Percentiles rank a stretch among this genome's conserved stretches.
Evolutionary conservation across 2,797 vertebrate genomes (phyloP).

Genomic region (Oreonectes daqikongensis): DNA sequence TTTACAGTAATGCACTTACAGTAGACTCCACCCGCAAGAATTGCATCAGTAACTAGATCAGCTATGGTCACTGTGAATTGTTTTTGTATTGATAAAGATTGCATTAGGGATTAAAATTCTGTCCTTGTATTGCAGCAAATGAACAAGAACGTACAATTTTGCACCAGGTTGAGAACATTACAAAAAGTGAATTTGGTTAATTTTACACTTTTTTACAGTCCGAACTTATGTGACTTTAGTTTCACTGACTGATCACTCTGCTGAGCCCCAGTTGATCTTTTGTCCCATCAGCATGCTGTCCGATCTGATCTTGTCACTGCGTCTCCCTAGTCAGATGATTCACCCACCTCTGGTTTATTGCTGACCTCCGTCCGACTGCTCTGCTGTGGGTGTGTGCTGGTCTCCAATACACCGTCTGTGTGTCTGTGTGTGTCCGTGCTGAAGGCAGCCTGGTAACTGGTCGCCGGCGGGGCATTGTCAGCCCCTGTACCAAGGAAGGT

Average conservation of each 20-base stretch:
- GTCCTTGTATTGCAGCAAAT: too few species aligned
- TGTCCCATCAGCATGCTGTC: constrained; percentile 8
- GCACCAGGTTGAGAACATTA: too few species aligned
- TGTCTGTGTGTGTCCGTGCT: constrained; percentile 73
- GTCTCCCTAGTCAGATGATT: neutral
- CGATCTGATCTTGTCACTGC: neutral
- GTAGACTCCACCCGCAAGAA: neutral
- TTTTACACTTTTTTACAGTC: neutral
- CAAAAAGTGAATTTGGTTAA: too few species aligned
- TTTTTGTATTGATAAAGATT: neutral
- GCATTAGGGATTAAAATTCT: too few species aligned
- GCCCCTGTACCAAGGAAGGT: constrained; percentile 76
- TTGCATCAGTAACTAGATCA: neutral
- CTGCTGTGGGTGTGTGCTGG: constrained; percentile 57
- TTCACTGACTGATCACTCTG: neutral
- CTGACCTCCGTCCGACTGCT: constrained; percentile 69
- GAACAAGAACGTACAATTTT: too few species aligned
- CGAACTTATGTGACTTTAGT: neutral
- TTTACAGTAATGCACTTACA: neutral
- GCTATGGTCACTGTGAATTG: neutral
- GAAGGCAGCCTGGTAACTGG: constrained; percentile 88
- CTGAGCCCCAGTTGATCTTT: neutral
- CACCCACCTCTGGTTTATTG: constrained; percentile 42
- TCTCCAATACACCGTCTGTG: constrained; percentile 49
- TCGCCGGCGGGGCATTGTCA: constrained; percentile 73